Evolutionary conservation across 1,140 invertebrate species (phyloP).

Genomic region (Venturia canescens): DNA sequence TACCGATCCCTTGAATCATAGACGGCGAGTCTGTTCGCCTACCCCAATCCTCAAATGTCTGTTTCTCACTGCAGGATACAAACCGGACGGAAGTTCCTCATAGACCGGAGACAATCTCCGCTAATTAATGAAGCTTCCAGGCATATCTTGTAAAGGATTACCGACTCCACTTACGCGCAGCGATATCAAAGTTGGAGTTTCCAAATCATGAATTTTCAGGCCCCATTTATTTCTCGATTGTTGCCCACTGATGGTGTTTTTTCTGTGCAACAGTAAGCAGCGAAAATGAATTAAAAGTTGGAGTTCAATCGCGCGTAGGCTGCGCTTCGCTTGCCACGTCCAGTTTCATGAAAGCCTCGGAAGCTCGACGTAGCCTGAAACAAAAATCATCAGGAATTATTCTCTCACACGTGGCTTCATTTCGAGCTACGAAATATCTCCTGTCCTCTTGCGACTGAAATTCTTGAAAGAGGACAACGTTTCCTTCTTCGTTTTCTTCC

Average conservation of each 20-base stretch:
- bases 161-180: conserved; percentile 17
- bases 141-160: conserved; percentile 29
- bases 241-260: no score
- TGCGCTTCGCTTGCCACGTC: not conserved
- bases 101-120: conserved; percentile 38
- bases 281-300: no score
- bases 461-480: conserved; percentile 23
- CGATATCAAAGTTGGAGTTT: not conserved
- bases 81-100: conserved; percentile 40
- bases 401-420: not conserved
- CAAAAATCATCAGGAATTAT: not conserved
- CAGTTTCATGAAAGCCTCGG: conserved; percentile 16
- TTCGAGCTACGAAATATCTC: not conserved
- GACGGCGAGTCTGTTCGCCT: not conserved
- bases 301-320: not conserved
- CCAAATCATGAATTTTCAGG: no score
- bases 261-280: no score
- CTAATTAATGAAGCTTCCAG: conserved; percentile 43
- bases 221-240: no score
- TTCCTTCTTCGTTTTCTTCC: not conserved
- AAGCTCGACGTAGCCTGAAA: not conserved
- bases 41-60: not conserved
- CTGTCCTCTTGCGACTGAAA: not conserved
- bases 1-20: not conserved
- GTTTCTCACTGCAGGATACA: not conserved